Evolutionary conservation across 2,113 vertebrate species (phyloP), one percentile per base, ranked within the genome.

Genomic region (Rallus limicola): DNA sequence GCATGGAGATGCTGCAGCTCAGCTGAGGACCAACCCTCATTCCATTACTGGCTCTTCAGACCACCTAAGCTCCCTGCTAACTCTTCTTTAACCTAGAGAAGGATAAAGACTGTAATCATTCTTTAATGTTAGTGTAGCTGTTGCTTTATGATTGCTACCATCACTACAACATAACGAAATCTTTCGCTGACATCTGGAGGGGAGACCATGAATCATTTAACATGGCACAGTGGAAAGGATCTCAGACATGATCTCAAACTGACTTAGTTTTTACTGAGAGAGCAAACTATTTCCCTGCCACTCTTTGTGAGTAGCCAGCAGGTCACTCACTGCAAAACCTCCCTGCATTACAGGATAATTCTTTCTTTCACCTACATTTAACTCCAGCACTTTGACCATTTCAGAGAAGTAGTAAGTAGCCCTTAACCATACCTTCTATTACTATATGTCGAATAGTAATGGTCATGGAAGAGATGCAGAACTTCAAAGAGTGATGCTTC

Each of bases 151-250:
- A 83, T 44, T 34, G 50, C 56, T 88, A 60, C 50, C 55, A 71
- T 42, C 68, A 79, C 53, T 71, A 84, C 38, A 83, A 44, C 92
- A 48, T 31, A 89, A 93, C 80, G 86, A 94, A 86, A 92, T 72
- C 53, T 79, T 93, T 71, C 79, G 38, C 88, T 87, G 81, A 42
- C 58, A 92, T 83, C 72, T 94, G 75, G 80, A 74, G 67, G 63
- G 56, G 63, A 91, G 70, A 65, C 44, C 25, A 21, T 44, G 84
- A 91, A 89, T 67, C 40, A 74, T 59, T 93, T 70, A 62, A 87
- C 33, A 18, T 36, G 76, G 82, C 62, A 55, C 87, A 93, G 26
- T 11, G 42, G n/a, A 46, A 72, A 58, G 25, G 65, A 70, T 80
- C 64, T 79, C 36, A 55, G 72, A 28, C 24, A n/a, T 26, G 33